Evolutionary conservation across 2,113 vertebrate species (phyloP).

Genomic region (Pseudopodoces humilis): DNA sequence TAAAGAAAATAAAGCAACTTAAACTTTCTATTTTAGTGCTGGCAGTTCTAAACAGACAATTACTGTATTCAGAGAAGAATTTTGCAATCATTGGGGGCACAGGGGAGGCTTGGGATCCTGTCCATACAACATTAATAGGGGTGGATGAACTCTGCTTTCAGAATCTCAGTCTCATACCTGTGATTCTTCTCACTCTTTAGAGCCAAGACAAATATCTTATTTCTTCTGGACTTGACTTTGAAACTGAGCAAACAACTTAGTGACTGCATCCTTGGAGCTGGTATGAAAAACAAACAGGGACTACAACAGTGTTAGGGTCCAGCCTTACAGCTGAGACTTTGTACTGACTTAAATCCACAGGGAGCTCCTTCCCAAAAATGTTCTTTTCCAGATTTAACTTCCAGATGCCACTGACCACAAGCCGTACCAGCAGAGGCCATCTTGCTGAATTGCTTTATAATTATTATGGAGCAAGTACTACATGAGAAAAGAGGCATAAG

Average conservation of each 20-base stretch:
- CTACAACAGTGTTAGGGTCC: background rate
- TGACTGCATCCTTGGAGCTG: background rate
- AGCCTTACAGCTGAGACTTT: background rate
- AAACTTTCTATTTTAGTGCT: background rate
- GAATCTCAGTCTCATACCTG: background rate
- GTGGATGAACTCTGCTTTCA: background rate
- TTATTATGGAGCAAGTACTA: background rate
- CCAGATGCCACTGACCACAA: background rate
- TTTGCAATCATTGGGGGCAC: background rate
- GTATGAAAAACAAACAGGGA: background rate
- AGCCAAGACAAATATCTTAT: background rate
- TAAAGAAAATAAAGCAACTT: background rate
- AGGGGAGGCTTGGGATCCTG: background rate
- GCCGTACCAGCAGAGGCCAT: background rate
- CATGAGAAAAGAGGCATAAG: background rate
- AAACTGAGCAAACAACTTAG: background rate
- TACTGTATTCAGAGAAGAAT: background rate
- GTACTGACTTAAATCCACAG: background rate
- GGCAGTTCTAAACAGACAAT: background rate
- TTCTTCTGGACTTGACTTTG: background rate
- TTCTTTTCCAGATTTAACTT: slow-evolving; percentile 29
- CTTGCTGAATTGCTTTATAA: background rate
- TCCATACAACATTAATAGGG: background rate
- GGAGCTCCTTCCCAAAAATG: background rate
- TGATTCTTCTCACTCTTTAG: background rate